Percentiles rank a stretch among this genome's conserved stretches.
These are phyloP conservation scores for Entomobrya proxima DNA, from an alignment of 2,888 invertebrate genomes.

Conservation along the genomic window DNA sequence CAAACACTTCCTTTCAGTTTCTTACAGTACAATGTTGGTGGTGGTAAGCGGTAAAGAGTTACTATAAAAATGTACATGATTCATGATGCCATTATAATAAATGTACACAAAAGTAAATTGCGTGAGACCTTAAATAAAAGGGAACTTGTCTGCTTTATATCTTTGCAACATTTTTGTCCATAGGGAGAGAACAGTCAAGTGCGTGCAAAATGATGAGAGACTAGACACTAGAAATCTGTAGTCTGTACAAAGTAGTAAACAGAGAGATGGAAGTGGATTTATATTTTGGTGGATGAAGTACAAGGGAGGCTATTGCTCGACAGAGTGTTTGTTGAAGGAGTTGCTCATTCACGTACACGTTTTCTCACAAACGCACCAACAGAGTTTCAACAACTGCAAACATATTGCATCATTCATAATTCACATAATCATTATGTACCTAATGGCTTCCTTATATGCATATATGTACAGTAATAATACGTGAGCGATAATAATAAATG, in stretches of 20 bases:
- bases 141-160: background rate
- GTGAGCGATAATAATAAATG: background rate
- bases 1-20: slow-evolving; percentile 35
- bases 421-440: slow-evolving; percentile 16
- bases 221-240: background rate
- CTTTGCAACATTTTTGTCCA: background rate
- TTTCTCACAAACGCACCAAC: background rate
- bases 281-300: background rate
- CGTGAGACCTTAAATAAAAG: slow-evolving; percentile 46
- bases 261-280: background rate
- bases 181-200: background rate
- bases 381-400: background rate
- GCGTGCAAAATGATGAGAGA: background rate
- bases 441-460: slow-evolving; percentile 25
- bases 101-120: slow-evolving; percentile 29
- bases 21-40: too few species aligned
- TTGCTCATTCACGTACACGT: background rate
- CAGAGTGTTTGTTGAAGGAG: background rate
- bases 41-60: background rate
- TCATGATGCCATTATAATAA: slow-evolving; percentile 28
- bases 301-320: slow-evolving; percentile 16
- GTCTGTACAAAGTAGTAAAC: too few species aligned
- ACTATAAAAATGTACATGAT: background rate
- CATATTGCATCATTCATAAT: slow-evolving; percentile 32
- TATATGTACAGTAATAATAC: background rate